phyloP scores from a whole-genome alignment of 2,888 invertebrate genomes.

The Drosophila subsilvestris region DNA sequence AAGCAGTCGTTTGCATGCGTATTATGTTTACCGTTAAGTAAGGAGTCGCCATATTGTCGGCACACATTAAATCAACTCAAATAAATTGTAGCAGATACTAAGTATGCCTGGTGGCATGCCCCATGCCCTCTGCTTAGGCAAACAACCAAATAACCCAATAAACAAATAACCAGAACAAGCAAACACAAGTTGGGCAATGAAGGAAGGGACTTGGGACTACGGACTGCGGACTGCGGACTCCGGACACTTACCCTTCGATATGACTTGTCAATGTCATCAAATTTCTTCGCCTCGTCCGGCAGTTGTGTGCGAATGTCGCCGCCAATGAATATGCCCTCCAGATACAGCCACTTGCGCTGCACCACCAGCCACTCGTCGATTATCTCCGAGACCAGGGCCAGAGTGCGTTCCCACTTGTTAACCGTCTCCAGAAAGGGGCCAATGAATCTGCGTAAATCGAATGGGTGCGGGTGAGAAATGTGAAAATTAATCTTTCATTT shows the following conservation, averaged over 20 bases:
- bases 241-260: slow-evolving; percentile 88
- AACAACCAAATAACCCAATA: slow-evolving; percentile 44
- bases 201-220: neutral
- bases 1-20: slow-evolving; percentile 78
- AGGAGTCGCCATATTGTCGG: slow-evolving; percentile 80
- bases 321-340: slow-evolving; percentile 96
- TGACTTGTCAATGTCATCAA: slow-evolving; percentile 93
- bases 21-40: slow-evolving; percentile 81
- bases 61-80: slow-evolving; percentile 74
- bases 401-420: slow-evolving; percentile 92
- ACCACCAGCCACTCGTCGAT: slow-evolving; percentile 94
- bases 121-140: no score
- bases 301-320: slow-evolving; percentile 94
- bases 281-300: slow-evolving; percentile 95
- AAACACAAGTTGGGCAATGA: slow-evolving; percentile 9
- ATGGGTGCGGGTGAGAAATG: neutral
- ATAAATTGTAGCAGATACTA: slow-evolving; percentile 68
- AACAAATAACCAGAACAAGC: slow-evolving; percentile 43
- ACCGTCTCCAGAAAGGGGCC: slow-evolving; percentile 94
- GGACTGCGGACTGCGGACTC: neutral
- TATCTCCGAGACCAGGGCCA: slow-evolving; percentile 93
- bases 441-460: slow-evolving; percentile 87
- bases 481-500: neutral
- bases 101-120: slow-evolving; percentile 37
- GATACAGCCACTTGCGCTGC: slow-evolving; percentile 95